Evolutionary conservation across 2,113 vertebrate species (phyloP), one percentile per base, ranked within the genome.

Genomic region (Cisticola juncidis): DNA sequence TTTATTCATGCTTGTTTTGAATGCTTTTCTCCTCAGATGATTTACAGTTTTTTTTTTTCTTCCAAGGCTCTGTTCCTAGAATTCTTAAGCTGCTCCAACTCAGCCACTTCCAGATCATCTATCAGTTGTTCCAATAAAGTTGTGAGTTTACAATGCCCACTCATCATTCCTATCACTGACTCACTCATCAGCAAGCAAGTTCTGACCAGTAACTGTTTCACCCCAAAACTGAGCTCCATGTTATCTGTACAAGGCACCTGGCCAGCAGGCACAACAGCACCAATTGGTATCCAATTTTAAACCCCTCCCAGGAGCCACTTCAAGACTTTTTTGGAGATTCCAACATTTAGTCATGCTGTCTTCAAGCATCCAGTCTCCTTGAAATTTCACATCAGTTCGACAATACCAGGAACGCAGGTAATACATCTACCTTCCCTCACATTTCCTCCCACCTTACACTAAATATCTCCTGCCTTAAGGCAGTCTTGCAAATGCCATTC

Each of bases 41-140:
- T 72, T 85, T 90, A 91, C 6, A 36, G 61, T 44, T 84, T 50
- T 62, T 60, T 81, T 85, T 92, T 86, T 47, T 79, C 31, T 87
- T 91, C 56, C 56, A 86, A 84, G 77, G 45, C 38, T 86, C 68
- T 42, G 42, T 86, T 94, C 87, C 77, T 92, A 91, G 65, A 94
- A 96, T 87, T 74, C 19, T 92, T 78, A 74, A 71, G 74, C 42
- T 20, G 12, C 29, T 92, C 47, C 38, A 90, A 79, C 33, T 89
- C 42, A 56, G 38, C 21, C 65, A n/a, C 57, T 91, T 95, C 45
- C 51, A 94, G 47, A 78, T 71, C 2, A 1, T 58, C 69, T 60
- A 79, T 56, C 74, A 70, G 54, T 61, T 71, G 18, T 57, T 86
- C 48, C 47, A 76, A 65, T 68, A 48, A 36, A 25, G 15, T 5